These are phyloP conservation scores for Xestia xanthographa DNA, from an alignment of 2,888 invertebrate species.

Conservation along the genomic window DNA sequence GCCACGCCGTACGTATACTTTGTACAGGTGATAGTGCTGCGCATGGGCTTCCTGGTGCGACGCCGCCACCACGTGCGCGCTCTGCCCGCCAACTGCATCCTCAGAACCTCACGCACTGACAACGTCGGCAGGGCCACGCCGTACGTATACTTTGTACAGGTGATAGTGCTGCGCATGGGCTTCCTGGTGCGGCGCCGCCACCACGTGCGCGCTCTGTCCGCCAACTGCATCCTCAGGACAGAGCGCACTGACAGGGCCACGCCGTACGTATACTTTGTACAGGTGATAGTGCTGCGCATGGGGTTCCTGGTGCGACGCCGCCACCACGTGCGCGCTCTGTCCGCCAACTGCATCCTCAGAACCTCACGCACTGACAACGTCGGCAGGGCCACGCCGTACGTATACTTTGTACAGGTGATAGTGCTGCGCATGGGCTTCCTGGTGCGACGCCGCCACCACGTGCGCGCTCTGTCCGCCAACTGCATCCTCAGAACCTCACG, in stretches of 20 bases:
- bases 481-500: constrained; percentile 67
- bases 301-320: constrained; percentile 83
- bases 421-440: constrained; percentile 83
- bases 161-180: constrained; percentile 80
- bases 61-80: constrained; percentile 77
- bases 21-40: constrained; percentile 76
- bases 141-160: too few relatives aligned
- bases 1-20: too few relatives aligned
- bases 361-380: constrained; percentile 28
- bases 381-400: too few relatives aligned
- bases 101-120: constrained; percentile 62
- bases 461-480: constrained; percentile 74
- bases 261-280: too few relatives aligned
- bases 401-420: too few relatives aligned
- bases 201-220: constrained; percentile 75
- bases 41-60: constrained; percentile 84
- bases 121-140: too few relatives aligned
- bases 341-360: constrained; percentile 73
- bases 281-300: constrained; percentile 80
- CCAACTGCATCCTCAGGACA: constrained; percentile 71
- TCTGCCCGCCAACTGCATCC: constrained; percentile 72
- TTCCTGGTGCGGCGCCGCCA: constrained; percentile 83
- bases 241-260: constrained; percentile 35
- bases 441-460: constrained; percentile 79
- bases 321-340: constrained; percentile 72